A percentile compares a stretch with the other conserved stretches of the same genome.
These are phyloP conservation scores for Neofelis nebulosa DNA, from an alignment of 2,113 vertebrate genomes.

Conservation along the genomic window DNA sequence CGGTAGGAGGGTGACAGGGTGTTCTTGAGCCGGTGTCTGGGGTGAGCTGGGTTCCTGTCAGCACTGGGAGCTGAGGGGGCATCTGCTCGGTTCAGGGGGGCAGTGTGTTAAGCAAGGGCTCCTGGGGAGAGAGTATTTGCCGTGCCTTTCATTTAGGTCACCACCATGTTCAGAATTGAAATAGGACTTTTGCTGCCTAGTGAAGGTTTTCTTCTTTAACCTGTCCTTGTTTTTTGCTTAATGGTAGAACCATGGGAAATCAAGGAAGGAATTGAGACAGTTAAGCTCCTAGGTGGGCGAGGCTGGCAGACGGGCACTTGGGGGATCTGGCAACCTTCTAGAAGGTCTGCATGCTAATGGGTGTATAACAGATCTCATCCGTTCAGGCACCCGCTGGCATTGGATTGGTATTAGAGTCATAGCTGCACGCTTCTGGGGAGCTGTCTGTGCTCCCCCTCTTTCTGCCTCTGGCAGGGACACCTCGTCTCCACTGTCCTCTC, in stretches of 20 bases:
- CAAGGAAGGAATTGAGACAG: neutral
- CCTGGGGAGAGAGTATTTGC: neutral
- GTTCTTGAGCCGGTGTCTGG: neutral
- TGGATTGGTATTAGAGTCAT: neutral
- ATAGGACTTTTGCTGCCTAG: neutral
- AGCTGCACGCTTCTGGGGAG: neutral
- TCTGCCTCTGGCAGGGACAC: neutral
- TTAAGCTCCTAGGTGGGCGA: neutral
- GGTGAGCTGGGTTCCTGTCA: neutral
- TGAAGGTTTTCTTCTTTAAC: neutral
- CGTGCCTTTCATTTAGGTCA: neutral
- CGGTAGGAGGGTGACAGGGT: accelerated
- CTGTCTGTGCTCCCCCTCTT: neutral
- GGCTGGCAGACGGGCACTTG: neutral
- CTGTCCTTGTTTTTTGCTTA: neutral
- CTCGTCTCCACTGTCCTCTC: no score
- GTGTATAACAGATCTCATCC: accelerated
- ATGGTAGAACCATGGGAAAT: neutral
- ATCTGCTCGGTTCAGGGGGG: neutral
- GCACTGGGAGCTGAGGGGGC: neutral
- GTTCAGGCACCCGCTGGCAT: no score
- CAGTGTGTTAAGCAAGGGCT: neutral
- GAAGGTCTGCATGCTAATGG: neutral
- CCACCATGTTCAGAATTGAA: constrained; percentile 19
- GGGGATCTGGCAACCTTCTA: neutral